Base-by-base conservation (phyloP, 2,888 invertebrate genomes). In the Ichneumon xanthorius region DNA sequence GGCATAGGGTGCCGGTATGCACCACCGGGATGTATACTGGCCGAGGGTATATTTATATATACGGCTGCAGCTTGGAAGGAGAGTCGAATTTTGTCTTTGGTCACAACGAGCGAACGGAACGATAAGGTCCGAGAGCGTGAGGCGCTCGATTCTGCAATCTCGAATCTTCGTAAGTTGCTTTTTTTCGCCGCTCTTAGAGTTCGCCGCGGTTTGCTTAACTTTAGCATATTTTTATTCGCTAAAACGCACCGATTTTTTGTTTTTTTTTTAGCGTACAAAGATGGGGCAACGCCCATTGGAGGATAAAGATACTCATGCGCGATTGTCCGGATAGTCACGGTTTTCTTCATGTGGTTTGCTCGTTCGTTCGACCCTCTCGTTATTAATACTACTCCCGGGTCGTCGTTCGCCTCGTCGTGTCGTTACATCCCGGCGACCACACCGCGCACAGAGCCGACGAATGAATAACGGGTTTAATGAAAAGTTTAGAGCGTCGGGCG, bases 401-500 rank as follows among this genome's bases (percentile, higher is more conserved):
- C 83, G 61, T 76, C 73, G 78, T 78, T 48, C 33, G 58, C 71
- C 50, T 67, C 65, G 65, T 63, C 19, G 50, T 72, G 33, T 65
- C 55, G 72, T 53, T 53, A 61, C 65, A n/a, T 53, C 30, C 30
- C 7, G 9, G 33, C 16, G 53, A 26, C 65, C 67, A 67, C 75
- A 61, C 63, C 55, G 22, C 67, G 33, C 45, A 75, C 37, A 26
- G 26, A 14, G 58, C 50, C 71, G 33, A 80, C 86, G 84, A 87
- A 87, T 88, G 88, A 89, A 88, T 88, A 87, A 87, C 87, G 85
- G 85, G 76, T 88, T 88, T 88, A 88, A 89, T 89, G 88, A 89
- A 89, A 89, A 88, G 78, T 86, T 77, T 82, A 68, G 71, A 68
- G 73, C 85, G 83, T 87, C 87, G 86, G 87, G 75, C 55, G 84